Evolutionary conservation across 2,113 vertebrate species (phyloP).

Genomic region (Orthonyx spaldingii): DNA sequence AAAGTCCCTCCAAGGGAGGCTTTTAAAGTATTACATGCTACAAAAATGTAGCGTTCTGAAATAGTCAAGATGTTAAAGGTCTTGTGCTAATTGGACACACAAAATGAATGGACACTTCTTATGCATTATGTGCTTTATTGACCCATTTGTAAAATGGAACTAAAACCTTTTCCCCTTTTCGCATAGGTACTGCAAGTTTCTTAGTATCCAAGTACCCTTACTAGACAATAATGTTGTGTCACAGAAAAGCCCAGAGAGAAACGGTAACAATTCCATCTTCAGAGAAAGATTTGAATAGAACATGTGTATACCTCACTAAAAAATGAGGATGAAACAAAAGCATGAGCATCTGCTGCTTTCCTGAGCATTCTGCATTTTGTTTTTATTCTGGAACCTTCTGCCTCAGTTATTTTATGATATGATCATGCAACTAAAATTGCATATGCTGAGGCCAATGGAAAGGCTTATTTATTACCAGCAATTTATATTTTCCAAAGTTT

Average conservation of each 20-base stretch:
- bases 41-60: background rate
- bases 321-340: background rate
- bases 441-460: background rate
- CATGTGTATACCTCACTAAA: background rate
- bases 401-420: background rate
- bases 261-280: background rate
- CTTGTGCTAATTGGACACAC: background rate
- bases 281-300: background rate
- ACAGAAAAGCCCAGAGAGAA: background rate
- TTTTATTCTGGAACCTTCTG: background rate
- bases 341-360: background rate
- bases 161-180: background rate
- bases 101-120: background rate
- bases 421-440: background rate
- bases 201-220: background rate
- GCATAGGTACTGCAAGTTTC: background rate
- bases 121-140: background rate
- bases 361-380: background rate
- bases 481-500: background rate
- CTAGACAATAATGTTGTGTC: background rate
- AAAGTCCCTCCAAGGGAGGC: background rate
- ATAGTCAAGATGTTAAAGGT: background rate
- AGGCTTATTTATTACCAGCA: background rate
- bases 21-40: background rate
- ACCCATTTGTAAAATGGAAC: background rate